Base-by-base conservation (phyloP, 2,113 vertebrate species). In the Dasypus novemcinctus region DNA sequence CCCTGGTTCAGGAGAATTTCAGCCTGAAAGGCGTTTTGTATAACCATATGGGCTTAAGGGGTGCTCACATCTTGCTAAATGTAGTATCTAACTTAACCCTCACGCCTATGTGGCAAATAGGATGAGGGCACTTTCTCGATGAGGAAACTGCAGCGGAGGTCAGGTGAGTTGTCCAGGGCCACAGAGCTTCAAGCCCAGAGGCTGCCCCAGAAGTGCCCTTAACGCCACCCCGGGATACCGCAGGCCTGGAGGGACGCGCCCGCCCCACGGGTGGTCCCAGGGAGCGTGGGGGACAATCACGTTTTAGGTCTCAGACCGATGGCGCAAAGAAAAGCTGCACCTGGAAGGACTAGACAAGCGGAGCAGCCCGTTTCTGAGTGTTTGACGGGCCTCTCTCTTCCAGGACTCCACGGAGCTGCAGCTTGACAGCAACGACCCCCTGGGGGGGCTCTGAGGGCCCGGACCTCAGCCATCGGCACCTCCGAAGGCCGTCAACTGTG, bases 321-420 rank as follows among this genome's bases (percentile, higher is more conserved):
- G 29, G 52, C 52, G 68, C 31, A 20, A n/a, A 71, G 41, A 31
- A 57, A 54, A 0, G 20, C 29, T 23, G 5, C 2, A 4, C 27
- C 61, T 15, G 4, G 8, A 14, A 36, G 46, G 43, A 33, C 7
- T 8, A 14, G 0, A 14, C 7, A 59, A 6, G 57, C 54, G 6
- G 29, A 3, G 49, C 1, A 1, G 0, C 3, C 17, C 0, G 20
- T 0, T 36, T 10, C 27, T 4, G 4, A 0, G 9, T 3, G 31
- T 9, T 5, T 92, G 68, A 69, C 25, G 6, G 27, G 20, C 31
- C 71, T 94, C 80, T 96, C 75, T 95, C 87, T 98, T 95, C 64
- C 11, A 99, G 98, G 98, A 98, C 43, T 93, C 95, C 0, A 98
- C 98, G 2, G 98, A 98, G 41, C 98, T 97, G 36, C 98, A 98